These are phyloP conservation scores for Meganola albula DNA, from an alignment of 2,888 invertebrate species.

Conservation along the genomic window DNA sequence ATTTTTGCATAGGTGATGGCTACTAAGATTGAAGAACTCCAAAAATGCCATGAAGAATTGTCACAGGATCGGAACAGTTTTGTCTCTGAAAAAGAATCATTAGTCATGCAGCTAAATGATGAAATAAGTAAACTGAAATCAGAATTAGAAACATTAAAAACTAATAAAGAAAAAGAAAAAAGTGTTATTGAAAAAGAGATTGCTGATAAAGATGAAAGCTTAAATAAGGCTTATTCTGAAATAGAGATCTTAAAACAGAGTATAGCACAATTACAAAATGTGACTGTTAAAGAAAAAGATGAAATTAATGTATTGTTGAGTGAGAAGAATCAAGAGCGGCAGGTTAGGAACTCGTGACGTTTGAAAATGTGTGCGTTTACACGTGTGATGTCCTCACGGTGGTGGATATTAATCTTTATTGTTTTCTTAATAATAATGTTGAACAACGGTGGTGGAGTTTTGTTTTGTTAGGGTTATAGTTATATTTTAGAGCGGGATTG, in stretches of 20 bases:
- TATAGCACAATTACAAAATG: constrained; percentile 37
- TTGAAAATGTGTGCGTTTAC: constrained; percentile 22
- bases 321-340: constrained; percentile 47
- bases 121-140: constrained; percentile 38
- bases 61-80: constrained; percentile 29
- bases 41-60: constrained; percentile 29
- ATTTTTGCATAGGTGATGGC: constrained; percentile 50
- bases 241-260: constrained; percentile 37
- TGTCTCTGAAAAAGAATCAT: constrained; percentile 33
- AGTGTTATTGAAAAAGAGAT: constrained; percentile 28
- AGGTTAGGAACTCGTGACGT: constrained; percentile 53
- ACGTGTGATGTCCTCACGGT: constrained; percentile 22
- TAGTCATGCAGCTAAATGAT: constrained; percentile 31
- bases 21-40: constrained; percentile 37
- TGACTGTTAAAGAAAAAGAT: constrained; percentile 46
- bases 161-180: constrained; percentile 41
- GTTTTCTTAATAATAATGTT: too few species aligned
- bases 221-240: constrained; percentile 32
- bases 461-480: too few species aligned
- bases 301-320: constrained; percentile 33
- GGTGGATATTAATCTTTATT: constrained; percentile 17
- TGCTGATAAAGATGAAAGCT: constrained; percentile 35
- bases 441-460: too few species aligned
- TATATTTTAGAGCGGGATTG: too few species aligned
- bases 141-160: constrained; percentile 33